Percentiles rank a stretch among this genome's conserved stretches.
These are phyloP conservation scores for Calameuta idolon DNA, from an alignment of 2,888 invertebrate genomes.

Conservation along the genomic window DNA sequence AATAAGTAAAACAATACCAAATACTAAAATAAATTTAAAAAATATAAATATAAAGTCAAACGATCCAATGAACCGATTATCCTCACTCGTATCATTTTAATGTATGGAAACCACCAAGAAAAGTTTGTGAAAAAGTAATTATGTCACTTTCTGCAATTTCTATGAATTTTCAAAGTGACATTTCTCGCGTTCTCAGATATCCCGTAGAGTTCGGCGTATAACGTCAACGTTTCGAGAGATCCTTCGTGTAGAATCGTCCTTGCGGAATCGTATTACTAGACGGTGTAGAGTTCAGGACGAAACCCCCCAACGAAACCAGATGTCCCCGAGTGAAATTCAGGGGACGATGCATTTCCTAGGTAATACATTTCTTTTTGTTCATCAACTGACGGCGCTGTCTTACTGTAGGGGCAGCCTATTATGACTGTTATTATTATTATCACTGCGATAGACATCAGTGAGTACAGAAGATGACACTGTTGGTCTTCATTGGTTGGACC, in stretches of 20 bases:
- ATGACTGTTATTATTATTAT: not conserved
- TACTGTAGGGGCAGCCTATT: not conserved
- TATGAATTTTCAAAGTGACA: not conserved
- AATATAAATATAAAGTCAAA: not conserved
- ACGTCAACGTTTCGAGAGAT: not conserved
- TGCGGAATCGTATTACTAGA: not conserved
- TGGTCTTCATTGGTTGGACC: not conserved
- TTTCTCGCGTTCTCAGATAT: not conserved
- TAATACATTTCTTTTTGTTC: not conserved
- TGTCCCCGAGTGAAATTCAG: not conserved
- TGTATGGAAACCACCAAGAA: not conserved
- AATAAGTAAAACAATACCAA: not conserved
- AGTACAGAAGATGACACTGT: slow-evolving; percentile 4
- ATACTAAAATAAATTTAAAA: not conserved
- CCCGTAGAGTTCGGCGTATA: too few species aligned
- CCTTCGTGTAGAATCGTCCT: not conserved
- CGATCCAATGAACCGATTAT: not conserved
- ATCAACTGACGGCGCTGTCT: not conserved
- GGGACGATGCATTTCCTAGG: not conserved
- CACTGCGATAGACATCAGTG: not conserved
- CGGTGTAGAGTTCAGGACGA: not conserved
- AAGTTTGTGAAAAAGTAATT: not conserved
- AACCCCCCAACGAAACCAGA: not conserved
- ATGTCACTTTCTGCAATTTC: not conserved
- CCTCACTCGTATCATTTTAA: not conserved